Percentiles rank a stretch among this genome's conserved stretches.
These are phyloP conservation scores for Sander vitreus DNA, from an alignment of 2,113 vertebrate species.

Conservation along the genomic window DNA sequence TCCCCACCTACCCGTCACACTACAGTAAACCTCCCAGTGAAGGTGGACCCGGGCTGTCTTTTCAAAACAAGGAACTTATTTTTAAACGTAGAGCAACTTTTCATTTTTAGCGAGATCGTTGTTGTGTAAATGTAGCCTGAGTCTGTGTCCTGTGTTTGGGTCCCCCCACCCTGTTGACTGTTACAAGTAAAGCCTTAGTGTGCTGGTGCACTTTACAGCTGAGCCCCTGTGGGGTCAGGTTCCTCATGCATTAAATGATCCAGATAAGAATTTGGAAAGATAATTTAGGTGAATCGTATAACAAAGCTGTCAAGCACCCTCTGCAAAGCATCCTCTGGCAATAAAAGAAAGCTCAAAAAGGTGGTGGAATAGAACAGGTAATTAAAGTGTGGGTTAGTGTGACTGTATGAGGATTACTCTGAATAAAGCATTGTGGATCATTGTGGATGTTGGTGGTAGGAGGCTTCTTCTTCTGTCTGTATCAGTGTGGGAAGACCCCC, in stretches of 20 bases:
- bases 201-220: neutral
- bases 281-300: slow-evolving; percentile 29
- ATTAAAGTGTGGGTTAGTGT: slow-evolving; percentile 38
- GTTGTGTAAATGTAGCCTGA: no score
- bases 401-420: slow-evolving; percentile 22
- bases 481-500: neutral
- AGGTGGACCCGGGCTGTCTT: no score
- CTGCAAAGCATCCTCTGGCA: slow-evolving; percentile 1
- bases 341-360: neutral
- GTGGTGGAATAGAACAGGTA: slow-evolving; percentile 25
- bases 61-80: no score
- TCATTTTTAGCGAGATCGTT: no score
- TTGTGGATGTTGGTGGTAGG: slow-evolving; percentile 16
- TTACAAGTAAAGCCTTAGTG: slow-evolving; percentile 11
- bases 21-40: no score
- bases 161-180: no score
- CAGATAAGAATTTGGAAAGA: slow-evolving; percentile 29
- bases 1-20: no score
- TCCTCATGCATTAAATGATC: slow-evolving; percentile 45
- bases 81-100: no score
- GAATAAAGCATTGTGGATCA: slow-evolving; percentile 39
- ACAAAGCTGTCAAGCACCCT: slow-evolving; percentile 4
- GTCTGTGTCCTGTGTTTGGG: no score
- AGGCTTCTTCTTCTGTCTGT: slow-evolving; percentile 15
- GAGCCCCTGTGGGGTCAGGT: neutral